Evolutionary conservation across 2,888 invertebrate genomes (phyloP).

Genomic region (Cephus rjabovi): DNA sequence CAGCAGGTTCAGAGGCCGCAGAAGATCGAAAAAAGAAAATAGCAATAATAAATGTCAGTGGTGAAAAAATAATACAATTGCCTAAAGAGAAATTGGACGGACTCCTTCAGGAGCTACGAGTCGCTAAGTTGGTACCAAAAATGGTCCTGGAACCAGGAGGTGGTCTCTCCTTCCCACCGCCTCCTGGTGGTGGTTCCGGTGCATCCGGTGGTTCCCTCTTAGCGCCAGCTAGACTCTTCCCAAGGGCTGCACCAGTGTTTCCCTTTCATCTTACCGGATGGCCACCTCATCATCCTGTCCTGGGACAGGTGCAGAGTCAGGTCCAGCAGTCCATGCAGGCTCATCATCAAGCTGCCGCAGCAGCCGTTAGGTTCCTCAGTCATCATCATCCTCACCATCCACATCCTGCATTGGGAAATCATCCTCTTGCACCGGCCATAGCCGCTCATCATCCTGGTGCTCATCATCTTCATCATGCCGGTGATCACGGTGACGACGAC

Average conservation of each 20-base stretch:
- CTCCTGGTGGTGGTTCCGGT: slow-evolving; percentile 57
- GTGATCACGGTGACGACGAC: slow-evolving; percentile 60
- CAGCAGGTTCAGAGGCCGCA: not conserved
- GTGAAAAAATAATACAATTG: not conserved
- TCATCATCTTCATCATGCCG: slow-evolving; percentile 56
- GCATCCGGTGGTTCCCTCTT: slow-evolving; percentile 56
- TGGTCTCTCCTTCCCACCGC: slow-evolving; percentile 64
- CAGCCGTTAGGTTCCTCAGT: slow-evolving; percentile 56
- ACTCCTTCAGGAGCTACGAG: slow-evolving; percentile 12
- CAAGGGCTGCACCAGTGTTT: slow-evolving; percentile 62
- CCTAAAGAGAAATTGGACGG: not conserved
- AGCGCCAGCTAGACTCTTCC: slow-evolving; percentile 55
- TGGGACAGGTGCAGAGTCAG: slow-evolving; percentile 61
- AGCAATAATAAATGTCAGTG: not conserved
- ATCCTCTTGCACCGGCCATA: slow-evolving; percentile 58
- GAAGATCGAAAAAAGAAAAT: not conserved
- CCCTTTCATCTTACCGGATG: slow-evolving; percentile 63
- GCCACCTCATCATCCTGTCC: slow-evolving; percentile 62
- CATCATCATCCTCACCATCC: slow-evolving; percentile 63
- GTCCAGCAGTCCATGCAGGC: slow-evolving; percentile 62
- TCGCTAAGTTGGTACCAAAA: slow-evolving; percentile 62
- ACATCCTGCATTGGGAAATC: slow-evolving; percentile 58
- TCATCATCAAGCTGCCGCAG: slow-evolving; percentile 58
- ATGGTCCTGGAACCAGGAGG: slow-evolving; percentile 66
- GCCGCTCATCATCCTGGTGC: slow-evolving; percentile 55